Percentiles rank a stretch among this genome's conserved stretches.
Conservation (phyloP, 2,888 invertebrate genomes). For the Eupithecia exiguata region DNA sequence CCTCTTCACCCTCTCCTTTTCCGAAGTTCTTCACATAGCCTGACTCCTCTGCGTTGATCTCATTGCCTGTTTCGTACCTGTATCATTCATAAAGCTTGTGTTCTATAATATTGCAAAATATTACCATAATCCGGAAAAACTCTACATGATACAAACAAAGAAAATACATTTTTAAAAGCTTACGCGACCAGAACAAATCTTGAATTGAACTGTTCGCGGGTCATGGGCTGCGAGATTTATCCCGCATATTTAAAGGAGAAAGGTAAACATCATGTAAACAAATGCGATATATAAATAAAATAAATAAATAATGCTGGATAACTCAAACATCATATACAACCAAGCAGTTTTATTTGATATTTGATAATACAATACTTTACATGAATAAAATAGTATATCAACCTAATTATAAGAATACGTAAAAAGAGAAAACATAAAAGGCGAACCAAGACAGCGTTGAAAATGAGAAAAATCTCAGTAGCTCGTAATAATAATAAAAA, state of each 20-base stretch:
- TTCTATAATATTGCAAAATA: not conserved
- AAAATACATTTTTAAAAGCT: not conserved
- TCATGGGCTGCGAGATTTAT: not conserved
- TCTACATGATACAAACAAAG: not conserved
- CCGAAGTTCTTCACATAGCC: conserved; percentile 85
- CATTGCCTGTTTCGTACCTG: conserved; percentile 86
- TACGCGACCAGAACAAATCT: not conserved
- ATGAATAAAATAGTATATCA: too few relatives aligned
- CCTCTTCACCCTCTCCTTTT: conserved; percentile 80
- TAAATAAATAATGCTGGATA: too few relatives aligned
- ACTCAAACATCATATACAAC: too few relatives aligned
- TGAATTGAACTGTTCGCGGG: not conserved
- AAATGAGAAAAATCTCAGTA: not conserved
- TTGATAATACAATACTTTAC: too few relatives aligned
- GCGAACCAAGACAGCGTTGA: not conserved
- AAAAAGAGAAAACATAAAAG: not conserved
- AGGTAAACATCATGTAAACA: not conserved
- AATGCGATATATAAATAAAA: too few relatives aligned
- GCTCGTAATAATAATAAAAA: not conserved
- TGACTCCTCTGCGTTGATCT: conserved; percentile 85
- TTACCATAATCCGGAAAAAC: not conserved
- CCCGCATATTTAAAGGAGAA: not conserved
- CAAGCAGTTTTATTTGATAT: too few relatives aligned
- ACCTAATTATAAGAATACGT: not conserved
- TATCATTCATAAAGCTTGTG: conserved; percentile 10